These are phyloP conservation scores for Lasioglossum leucozonium DNA, from an alignment of 2,888 invertebrate species.

Conservation along the genomic window DNA sequence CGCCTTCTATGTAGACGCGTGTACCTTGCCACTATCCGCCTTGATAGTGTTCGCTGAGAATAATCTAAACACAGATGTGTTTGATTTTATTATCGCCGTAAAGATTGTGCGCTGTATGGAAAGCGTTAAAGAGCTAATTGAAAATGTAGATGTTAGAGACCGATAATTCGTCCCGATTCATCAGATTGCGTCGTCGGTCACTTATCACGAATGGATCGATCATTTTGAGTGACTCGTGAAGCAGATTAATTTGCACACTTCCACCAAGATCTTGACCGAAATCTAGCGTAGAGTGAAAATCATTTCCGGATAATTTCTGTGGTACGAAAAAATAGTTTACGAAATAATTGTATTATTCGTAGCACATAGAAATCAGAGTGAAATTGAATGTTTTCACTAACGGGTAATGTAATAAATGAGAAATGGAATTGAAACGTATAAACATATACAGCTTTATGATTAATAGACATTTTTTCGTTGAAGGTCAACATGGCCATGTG, in stretches of 20 bases:
- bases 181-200: not conserved
- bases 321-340: not conserved
- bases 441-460: too few species aligned
- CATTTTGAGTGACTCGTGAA: not conserved
- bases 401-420: too few species aligned
- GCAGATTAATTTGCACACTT: not conserved
- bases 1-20: not conserved
- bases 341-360: not conserved
- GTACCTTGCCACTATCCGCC: not conserved
- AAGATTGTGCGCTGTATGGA: not conserved
- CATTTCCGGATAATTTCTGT: not conserved
- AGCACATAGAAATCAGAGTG: too few species aligned
- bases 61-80: slow-evolving; percentile 8
- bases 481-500: too few species aligned
- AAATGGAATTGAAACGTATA: too few species aligned
- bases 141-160: not conserved
- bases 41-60: not conserved
- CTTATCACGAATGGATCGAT: not conserved
- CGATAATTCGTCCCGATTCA: not conserved
- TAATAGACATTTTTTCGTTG: too few species aligned
- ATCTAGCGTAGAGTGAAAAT: not conserved
- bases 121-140: not conserved
- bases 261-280: not conserved
- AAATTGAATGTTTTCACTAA: too few species aligned
- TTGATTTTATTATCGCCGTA: not conserved